A percentile compares a stretch with the other conserved stretches of the same genome.
These are phyloP conservation scores for Leguminivora glycinivorella DNA, from an alignment of 1,140 invertebrate species.

Conservation along the genomic window DNA sequence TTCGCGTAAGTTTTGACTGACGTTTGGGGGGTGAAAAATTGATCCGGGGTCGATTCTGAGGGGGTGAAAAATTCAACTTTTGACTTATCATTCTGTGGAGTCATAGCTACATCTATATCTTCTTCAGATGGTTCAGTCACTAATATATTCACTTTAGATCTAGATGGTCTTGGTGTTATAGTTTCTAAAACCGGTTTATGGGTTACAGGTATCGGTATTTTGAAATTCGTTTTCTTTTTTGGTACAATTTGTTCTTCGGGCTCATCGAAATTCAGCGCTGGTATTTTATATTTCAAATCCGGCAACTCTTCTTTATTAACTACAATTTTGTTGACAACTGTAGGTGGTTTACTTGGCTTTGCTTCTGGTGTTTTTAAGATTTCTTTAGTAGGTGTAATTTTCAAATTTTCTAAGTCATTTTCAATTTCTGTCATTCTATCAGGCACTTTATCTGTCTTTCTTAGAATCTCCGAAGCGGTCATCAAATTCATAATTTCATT, in stretches of 20 bases:
- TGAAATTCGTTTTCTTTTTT: constrained; percentile 45
- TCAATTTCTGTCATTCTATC: constrained; percentile 39
- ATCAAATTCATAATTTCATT: constrained; percentile 64
- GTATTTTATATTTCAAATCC: constrained; percentile 50
- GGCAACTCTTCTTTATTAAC: constrained; percentile 59
- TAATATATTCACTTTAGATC: constrained; percentile 43
- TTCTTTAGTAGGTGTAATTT: constrained; percentile 40
- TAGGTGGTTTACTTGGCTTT: constrained; percentile 35
- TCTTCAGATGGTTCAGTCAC: constrained; percentile 36
- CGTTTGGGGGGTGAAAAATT: constrained; percentile 59
- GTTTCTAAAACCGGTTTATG: constrained; percentile 50
- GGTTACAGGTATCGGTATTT: constrained; percentile 54
- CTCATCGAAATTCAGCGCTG: constrained; percentile 49
- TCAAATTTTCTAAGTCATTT: constrained; percentile 52
- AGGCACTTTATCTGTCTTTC: constrained; percentile 32
- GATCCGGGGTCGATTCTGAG: constrained; percentile 44
- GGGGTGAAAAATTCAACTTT: constrained; percentile 53
- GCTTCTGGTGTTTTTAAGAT: constrained; percentile 48
- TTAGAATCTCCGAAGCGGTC: constrained; percentile 44
- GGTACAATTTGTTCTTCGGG: constrained; percentile 33
- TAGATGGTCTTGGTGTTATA: constrained; percentile 42
- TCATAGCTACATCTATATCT: constrained; percentile 25
- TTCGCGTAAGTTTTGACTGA: constrained; percentile 55
- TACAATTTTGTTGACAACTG: constrained; percentile 33
- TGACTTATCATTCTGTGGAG: constrained; percentile 33